A percentile compares a stretch with the other conserved stretches of the same genome.
Evolutionary conservation across 2,797 vertebrate genomes (phyloP).

Genomic region (Gymnothorax reevesii): DNA sequence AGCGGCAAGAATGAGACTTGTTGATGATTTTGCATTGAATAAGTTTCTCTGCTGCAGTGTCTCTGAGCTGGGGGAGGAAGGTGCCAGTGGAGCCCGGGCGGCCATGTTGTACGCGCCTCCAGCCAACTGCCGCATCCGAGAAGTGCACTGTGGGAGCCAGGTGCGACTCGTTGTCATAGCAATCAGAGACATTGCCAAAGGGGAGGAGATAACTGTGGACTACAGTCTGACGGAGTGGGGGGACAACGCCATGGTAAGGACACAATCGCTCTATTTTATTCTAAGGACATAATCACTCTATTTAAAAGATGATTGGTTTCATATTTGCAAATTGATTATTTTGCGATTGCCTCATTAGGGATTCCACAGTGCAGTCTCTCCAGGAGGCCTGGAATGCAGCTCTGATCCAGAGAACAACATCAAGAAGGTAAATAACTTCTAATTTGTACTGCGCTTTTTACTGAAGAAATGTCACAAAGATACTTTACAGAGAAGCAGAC

Average conservation of each 20-base stretch:
- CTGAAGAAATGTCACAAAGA: too few species aligned
- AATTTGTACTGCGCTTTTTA: too few species aligned
- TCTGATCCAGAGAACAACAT: slow-evolving; percentile 71
- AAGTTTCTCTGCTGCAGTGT: slow-evolving; percentile 52
- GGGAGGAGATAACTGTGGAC: slow-evolving; percentile 81
- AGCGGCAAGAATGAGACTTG: too few species aligned
- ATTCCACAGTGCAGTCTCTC: slow-evolving; percentile 69
- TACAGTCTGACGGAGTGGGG: slow-evolving; percentile 81
- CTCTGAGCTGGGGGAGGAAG: slow-evolving; percentile 63
- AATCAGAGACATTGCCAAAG: slow-evolving; percentile 77
- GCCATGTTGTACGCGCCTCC: slow-evolving; percentile 74
- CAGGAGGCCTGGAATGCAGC: slow-evolving; percentile 66
- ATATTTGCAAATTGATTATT: slow-evolving; percentile 8
- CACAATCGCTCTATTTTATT: too few species aligned
- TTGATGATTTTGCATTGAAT: background rate
- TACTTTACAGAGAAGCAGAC: too few species aligned
- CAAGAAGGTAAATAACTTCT: slow-evolving; percentile 69
- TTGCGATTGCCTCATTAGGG: slow-evolving; percentile 56
- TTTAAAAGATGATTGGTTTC: background rate
- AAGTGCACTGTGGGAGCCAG: slow-evolving; percentile 79
- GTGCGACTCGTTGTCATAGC: slow-evolving; percentile 78
- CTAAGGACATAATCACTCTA: background rate
- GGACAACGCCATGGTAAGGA: slow-evolving; percentile 73
- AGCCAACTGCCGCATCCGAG: slow-evolving; percentile 78
- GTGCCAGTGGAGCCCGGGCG: slow-evolving; percentile 60